Conservation (phyloP, 1,140 invertebrate genomes). For the Drosophila pruinosa region DNA sequence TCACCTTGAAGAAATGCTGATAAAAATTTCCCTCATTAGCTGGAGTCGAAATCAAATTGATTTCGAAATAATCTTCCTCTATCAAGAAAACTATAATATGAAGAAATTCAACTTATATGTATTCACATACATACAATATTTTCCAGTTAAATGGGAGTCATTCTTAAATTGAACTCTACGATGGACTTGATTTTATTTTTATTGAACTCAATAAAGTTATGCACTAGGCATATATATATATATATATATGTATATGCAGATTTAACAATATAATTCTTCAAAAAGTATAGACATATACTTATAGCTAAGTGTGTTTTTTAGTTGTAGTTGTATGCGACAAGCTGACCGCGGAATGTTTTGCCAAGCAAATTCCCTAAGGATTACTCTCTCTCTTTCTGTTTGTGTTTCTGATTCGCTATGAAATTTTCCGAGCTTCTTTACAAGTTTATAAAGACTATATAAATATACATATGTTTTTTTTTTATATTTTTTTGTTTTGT, state of each 20-base stretch:
- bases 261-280: not conserved
- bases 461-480: not conserved
- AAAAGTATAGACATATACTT: constrained; percentile 4
- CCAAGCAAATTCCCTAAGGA: not conserved
- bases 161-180: no score
- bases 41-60: no score
- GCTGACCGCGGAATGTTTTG: constrained; percentile 6
- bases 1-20: no score
- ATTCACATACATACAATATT: no score
- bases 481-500: not conserved
- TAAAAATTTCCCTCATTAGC: no score
- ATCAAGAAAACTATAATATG: no score
- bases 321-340: not conserved
- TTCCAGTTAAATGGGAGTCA: no score
- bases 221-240: not conserved
- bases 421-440: not conserved
- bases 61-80: no score
- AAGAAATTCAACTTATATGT: no score
- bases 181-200: not conserved
- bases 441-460: not conserved
- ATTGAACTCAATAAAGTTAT: constrained; percentile 25
- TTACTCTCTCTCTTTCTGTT: not conserved
- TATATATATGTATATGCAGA: not conserved
- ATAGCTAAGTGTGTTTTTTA: not conserved
- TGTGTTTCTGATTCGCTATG: not conserved